phyloP scores from a whole-genome alignment of 2,113 vertebrate genomes.

The Cheilinus undulatus region DNA sequence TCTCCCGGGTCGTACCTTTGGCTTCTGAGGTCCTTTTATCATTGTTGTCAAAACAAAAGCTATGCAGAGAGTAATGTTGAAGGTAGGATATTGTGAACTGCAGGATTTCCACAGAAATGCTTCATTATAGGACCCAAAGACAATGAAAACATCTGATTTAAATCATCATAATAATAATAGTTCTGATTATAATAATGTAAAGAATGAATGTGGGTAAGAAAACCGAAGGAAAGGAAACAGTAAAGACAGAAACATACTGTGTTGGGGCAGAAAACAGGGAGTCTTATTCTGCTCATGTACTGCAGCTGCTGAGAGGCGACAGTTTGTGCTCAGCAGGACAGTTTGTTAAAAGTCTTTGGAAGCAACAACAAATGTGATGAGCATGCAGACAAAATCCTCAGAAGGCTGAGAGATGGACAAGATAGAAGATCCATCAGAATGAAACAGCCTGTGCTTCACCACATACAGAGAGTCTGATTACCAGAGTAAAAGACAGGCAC shows the following conservation, averaged over 20 bases:
- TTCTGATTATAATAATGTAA: neutral
- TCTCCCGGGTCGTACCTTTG: too few species aligned
- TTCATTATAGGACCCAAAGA: too few species aligned
- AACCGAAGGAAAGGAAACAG: neutral
- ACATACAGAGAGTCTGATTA: neutral
- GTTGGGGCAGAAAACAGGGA: neutral
- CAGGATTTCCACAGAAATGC: too few species aligned
- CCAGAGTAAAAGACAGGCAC: neutral
- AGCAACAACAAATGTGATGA: conserved; percentile 30
- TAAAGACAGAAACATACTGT: neutral
- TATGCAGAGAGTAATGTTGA: too few species aligned
- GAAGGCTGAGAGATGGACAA: neutral
- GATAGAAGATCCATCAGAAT: conserved; percentile 16
- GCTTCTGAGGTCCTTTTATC: too few species aligned
- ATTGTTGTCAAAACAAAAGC: too few species aligned
- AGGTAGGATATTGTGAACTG: too few species aligned
- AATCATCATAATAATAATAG: too few species aligned
- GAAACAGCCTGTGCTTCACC: conserved; percentile 2
- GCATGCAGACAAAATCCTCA: conserved; percentile 27
- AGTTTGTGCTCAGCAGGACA: conserved; percentile 33
- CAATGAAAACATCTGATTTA: too few species aligned
- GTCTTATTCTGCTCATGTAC: neutral
- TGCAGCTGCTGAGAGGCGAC: neutral
- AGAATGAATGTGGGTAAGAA: neutral
- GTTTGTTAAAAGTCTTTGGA: conserved; percentile 15